phyloP scores from a whole-genome alignment of 2,113 vertebrate species.

The Pelecanoides urinatrix region DNA sequence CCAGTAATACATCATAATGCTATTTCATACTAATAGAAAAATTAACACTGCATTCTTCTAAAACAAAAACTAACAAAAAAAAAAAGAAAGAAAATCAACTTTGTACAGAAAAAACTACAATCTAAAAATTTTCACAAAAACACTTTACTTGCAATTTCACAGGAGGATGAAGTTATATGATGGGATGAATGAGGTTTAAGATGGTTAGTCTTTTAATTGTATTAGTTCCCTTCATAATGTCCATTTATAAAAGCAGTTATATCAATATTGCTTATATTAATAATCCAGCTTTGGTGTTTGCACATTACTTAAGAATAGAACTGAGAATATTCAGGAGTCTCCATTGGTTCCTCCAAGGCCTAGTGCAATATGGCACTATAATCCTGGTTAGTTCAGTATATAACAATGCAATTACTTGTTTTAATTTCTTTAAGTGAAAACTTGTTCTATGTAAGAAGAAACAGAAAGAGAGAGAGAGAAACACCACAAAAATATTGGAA shows the following conservation, averaged over 20 bases:
- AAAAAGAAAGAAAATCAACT: neutral
- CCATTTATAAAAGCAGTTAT: neutral
- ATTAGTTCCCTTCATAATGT: neutral
- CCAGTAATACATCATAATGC: rapidly evolving
- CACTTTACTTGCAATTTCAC: neutral
- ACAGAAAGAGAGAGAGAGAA: too few relatives aligned
- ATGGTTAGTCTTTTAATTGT: neutral
- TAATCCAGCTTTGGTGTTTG: neutral
- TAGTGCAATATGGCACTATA: neutral
- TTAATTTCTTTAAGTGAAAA: neutral
- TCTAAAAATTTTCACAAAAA: neutral
- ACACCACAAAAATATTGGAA: neutral
- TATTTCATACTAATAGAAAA: neutral
- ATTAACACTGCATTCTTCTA: neutral
- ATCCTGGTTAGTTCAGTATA: neutral
- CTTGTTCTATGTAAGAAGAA: neutral
- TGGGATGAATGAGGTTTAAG: neutral
- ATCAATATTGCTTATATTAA: neutral
- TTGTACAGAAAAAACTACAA: neutral
- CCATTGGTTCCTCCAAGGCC: neutral
- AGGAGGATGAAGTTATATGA: neutral
- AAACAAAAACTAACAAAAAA: neutral
- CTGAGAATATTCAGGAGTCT: neutral
- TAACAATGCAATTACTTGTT: neutral
- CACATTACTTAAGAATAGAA: neutral